Evolutionary conservation across 1,140 invertebrate genomes (phyloP), one percentile per base, ranked within the genome.

Genomic region (Pygmarrhopalites habei): DNA sequence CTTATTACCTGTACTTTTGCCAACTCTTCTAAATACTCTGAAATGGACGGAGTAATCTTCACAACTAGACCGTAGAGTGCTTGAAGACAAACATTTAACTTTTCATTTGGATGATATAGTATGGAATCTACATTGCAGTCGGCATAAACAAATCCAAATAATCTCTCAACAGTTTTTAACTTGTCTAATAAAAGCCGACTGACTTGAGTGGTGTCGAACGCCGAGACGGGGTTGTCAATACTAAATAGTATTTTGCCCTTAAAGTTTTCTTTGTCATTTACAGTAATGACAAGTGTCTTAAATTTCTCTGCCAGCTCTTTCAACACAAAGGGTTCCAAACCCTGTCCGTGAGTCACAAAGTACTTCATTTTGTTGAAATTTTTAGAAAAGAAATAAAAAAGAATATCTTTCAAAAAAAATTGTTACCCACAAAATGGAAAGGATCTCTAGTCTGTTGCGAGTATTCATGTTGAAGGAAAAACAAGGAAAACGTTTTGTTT

Each of bases 341-440:
- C 59, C 12, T n/a, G 26, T 21, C 59, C 59, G 52, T 29, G 29
- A 10, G 59, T 61, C 26, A 52, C 59, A 32, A 61, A 61, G 25
- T 26, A 51, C 26, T 61, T 43, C 28, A 61, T 60, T 41, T n/a
- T n/a, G n/a, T n/a, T n/a, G n/a, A n/a, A n/a, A n/a, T n/a, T n/a
- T n/a, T n/a, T n/a, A n/a, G n/a, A n/a, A n/a, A n/a, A n/a, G n/a
- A n/a, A n/a, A n/a, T n/a, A n/a, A n/a, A n/a, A n/a, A n/a, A n/a
- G n/a, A n/a, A n/a, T n/a, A n/a, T n/a, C n/a, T n/a, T n/a, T n/a
- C n/a, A n/a, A n/a, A n/a, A n/a, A n/a, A n/a, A n/a, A n/a, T n/a
- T n/a, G n/a, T n/a, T n/a, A n/a, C n/a, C n/a, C n/a, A n/a, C n/a
- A n/a, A n/a, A n/a, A n/a, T n/a, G n/a, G n/a, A n/a, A n/a, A n/a